These are phyloP conservation scores for Tetranychus truncatus DNA, from an alignment of 2,888 invertebrate species.

Conservation along the genomic window DNA sequence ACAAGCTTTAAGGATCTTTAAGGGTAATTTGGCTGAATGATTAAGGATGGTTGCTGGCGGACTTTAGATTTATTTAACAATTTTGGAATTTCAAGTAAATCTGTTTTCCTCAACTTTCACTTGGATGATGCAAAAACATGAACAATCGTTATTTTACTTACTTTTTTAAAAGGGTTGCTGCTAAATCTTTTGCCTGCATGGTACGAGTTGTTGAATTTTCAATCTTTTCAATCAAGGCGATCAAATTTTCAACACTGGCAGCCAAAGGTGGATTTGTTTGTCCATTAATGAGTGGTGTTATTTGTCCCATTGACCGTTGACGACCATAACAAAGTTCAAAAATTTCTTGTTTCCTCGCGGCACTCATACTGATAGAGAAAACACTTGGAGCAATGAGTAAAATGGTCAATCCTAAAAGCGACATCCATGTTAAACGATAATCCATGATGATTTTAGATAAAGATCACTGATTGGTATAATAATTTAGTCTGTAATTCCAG, in stretches of 20 bases:
- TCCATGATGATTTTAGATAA: not conserved
- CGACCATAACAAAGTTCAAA: not conserved
- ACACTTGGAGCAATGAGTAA: not conserved
- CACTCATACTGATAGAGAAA: not conserved
- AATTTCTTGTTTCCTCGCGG: not conserved
- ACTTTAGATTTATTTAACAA: too few relatives aligned
- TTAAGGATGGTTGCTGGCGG: too few relatives aligned
- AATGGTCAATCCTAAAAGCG: not conserved
- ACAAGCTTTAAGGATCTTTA: too few relatives aligned
- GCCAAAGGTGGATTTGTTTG: conserved; percentile 5
- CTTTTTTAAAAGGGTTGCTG: conserved; percentile 14
- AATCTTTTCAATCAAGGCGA: conserved; percentile 15
- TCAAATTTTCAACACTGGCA: conserved; percentile 20
- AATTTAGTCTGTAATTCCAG: too few relatives aligned
- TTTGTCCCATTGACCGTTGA: not conserved
- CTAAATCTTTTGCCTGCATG: conserved; percentile 15
- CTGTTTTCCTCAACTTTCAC: too few relatives aligned
- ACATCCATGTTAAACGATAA: not conserved
- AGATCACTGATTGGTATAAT: not conserved
- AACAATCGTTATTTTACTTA: conserved; percentile 1
- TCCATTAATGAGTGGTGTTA: not conserved
- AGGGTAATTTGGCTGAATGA: too few relatives aligned
- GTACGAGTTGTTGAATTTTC: conserved; percentile 11
- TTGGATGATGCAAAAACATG: too few relatives aligned
- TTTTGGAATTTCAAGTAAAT: too few relatives aligned